Base-by-base conservation (phyloP, 2,888 invertebrate species). In the Aspidiotus destructor region DNA sequence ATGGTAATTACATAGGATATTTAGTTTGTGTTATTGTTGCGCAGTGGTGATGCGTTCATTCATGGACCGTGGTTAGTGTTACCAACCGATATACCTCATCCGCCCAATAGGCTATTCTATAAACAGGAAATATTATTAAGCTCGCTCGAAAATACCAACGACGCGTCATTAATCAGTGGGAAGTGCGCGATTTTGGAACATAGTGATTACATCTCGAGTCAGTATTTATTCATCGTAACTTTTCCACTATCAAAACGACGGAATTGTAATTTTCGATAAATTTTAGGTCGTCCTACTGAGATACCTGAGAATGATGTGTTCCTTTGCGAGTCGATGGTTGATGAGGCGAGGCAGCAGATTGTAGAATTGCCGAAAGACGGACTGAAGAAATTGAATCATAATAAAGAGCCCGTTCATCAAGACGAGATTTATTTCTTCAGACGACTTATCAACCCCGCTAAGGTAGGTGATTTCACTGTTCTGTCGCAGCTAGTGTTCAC, bases 41-140 rank as follows among this genome's bases (percentile, higher is more conserved):
- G 44, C 78, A 92, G 91, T 75, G 92, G 90, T 62, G 89, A 90
- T 76, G 88, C 89, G 67, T 94, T 87, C 77, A 93, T 98, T 80
- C 90, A 90, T 71, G 98, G 98, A 0, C 93, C 96, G 0, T 93
- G 92, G 87, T 85, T 97, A 73, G 85, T 97, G 68, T 85, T 89
- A 62, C 93, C 97, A 0, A 82, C 85, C 1, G 97, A 97, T 78
- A 87, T 95, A 13, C 85, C 89, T 11, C 89, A 90, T 75, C 82
- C 88, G 7, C 84, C 88, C 10, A 86, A 83, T 69, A 84, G 85
- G 79, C 82, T 90, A 62, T 96, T 93, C 79, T 98, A 91, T 81
- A 89, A 91, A 74, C 92, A 94, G 79, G 98, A 99, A 79, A 85
- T 97, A 70, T 85, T 97, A 74, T 80, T 94, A 48, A 94, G 93